A percentile compares a stretch with the other conserved stretches of the same genome.
phyloP scores from a whole-genome alignment of 2,797 vertebrate species.

The Loriculus beryllinus region DNA sequence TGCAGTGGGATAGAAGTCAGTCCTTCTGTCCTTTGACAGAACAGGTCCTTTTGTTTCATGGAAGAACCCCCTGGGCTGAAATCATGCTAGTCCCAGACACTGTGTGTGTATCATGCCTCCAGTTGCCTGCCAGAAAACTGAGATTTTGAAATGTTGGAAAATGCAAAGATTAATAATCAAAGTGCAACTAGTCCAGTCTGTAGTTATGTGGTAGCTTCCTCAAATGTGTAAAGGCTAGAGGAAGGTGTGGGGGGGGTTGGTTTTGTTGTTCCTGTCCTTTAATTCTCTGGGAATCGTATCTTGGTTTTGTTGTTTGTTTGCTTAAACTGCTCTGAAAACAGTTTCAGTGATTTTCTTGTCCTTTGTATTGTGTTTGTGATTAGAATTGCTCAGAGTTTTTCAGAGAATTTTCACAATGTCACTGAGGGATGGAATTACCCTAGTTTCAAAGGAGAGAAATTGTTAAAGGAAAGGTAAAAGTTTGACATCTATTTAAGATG shows the following conservation, averaged over 20 bases:
- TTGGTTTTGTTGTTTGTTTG: not conserved
- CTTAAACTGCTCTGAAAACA: not conserved
- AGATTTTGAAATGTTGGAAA: not conserved
- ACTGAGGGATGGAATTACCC: not conserved
- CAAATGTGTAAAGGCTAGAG: not conserved
- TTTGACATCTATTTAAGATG: not conserved
- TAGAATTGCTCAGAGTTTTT: not conserved
- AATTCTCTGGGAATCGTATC: not conserved
- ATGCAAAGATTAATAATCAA: not conserved
- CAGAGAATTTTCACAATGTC: not conserved
- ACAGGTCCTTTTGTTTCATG: not conserved
- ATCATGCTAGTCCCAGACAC: not conserved
- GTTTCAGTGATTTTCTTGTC: not conserved
- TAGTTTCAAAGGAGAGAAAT: not conserved
- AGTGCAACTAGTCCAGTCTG: not conserved
- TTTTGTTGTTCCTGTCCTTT: not conserved
- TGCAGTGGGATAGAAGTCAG: not conserved
- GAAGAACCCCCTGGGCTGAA: not conserved
- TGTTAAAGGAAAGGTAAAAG: not conserved
- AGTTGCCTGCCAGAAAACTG: not conserved
- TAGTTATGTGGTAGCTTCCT: not conserved
- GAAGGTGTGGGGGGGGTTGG: fast-evolving
- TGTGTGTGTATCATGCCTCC: not conserved
- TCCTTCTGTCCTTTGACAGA: not conserved
- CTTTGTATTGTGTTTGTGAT: not conserved